phyloP scores from a whole-genome alignment of 2,888 invertebrate genomes.

The Caenorhabditis sp. region DNA sequence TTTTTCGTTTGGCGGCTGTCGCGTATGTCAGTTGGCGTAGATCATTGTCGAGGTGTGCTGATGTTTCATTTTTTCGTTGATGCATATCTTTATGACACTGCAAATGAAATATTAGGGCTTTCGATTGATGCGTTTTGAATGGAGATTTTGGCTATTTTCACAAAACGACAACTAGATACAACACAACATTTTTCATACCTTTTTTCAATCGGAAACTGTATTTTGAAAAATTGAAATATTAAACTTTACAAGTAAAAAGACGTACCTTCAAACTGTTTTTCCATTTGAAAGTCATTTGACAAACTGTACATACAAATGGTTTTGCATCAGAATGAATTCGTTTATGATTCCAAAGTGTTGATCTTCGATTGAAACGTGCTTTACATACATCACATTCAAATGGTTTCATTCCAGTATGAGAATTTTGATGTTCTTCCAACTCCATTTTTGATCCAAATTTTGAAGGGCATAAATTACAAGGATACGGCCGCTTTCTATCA shows the following conservation, averaged over 20 bases:
- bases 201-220: background rate
- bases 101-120: conserved; percentile 7
- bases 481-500: conserved; percentile 69
- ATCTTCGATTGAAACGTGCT: conserved; percentile 69
- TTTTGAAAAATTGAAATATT: conserved; percentile 11
- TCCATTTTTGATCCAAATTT: conserved; percentile 67
- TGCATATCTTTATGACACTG: conserved; percentile 69
- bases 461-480: conserved; percentile 65
- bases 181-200: conserved; percentile 6
- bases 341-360: conserved; percentile 71
- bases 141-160: no score
- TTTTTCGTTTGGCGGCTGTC: conserved; percentile 66
- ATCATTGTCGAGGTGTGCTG: conserved; percentile 58
- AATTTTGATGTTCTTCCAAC: conserved; percentile 70
- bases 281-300: conserved; percentile 71
- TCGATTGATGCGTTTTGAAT: background rate
- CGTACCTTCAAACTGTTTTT: conserved; percentile 67
- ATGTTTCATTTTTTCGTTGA: conserved; percentile 67
- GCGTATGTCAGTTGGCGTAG: conserved; percentile 67
- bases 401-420: conserved; percentile 69
- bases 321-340: conserved; percentile 69
- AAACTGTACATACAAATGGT: conserved; percentile 69
- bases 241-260: conserved; percentile 6
- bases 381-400: conserved; percentile 70
- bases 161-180: conserved; percentile 1